phyloP scores from a whole-genome alignment of 2,888 invertebrate genomes.

The Agonum fuliginosum region DNA sequence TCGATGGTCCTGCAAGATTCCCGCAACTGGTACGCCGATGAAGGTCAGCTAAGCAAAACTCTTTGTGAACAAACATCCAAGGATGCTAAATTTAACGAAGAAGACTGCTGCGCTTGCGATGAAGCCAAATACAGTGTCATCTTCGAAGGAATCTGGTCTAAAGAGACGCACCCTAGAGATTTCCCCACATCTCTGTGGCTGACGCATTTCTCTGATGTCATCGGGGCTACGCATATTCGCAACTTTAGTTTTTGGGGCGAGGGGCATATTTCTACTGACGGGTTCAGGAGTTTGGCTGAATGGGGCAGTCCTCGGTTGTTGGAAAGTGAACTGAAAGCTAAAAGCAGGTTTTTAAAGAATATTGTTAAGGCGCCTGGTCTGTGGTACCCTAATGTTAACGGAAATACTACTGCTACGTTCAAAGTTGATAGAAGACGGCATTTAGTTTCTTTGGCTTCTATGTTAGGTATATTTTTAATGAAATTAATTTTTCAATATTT shows the following conservation, averaged over 20 bases:
- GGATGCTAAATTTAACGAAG: conserved; percentile 75
- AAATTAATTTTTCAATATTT: conserved; percentile 11
- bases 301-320: conserved; percentile 92
- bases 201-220: conserved; percentile 97
- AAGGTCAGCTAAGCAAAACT: conserved; percentile 85
- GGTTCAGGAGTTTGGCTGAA: conserved; percentile 89
- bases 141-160: conserved; percentile 97
- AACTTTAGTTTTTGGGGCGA: conserved; percentile 95
- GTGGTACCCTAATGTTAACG: conserved; percentile 92
- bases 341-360: conserved; percentile 85
- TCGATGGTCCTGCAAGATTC: conserved; percentile 90
- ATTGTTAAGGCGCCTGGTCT: conserved; percentile 92
- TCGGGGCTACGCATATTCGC: conserved; percentile 93
- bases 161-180: conserved; percentile 95
- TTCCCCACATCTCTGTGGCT: conserved; percentile 93
- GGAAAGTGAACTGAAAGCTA: conserved; percentile 91
- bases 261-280: conserved; percentile 89
- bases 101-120: conserved; percentile 94
- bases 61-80: conserved; percentile 86
- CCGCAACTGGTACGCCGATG: conserved; percentile 92
- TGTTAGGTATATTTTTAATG: conserved; percentile 82
- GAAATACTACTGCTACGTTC: conserved; percentile 87
- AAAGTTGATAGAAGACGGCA: conserved; percentile 90
- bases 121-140: conserved; percentile 95
- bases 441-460: conserved; percentile 89